A percentile compares a stretch with the other conserved stretches of the same genome.
phyloP scores from a whole-genome alignment of 1,140 invertebrate species.

The Hycleus phaleratus region DNA sequence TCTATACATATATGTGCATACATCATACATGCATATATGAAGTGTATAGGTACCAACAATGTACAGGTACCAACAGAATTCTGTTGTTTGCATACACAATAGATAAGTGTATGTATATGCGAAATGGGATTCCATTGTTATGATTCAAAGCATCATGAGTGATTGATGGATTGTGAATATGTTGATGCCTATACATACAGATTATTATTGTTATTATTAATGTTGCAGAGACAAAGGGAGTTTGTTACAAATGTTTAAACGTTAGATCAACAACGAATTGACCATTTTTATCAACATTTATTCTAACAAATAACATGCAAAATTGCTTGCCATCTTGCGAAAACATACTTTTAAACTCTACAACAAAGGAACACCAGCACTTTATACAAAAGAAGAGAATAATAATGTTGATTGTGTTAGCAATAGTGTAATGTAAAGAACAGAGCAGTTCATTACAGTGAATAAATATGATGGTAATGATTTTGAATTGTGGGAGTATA shows the following conservation, averaged over 20 bases:
- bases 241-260: no score
- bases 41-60: neutral
- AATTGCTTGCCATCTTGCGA: neutral
- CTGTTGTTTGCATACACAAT: slow-evolving; percentile 12
- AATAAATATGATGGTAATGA: slow-evolving; percentile 7
- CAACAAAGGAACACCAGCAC: no score
- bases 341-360: neutral
- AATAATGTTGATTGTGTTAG: neutral
- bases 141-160: slow-evolving; percentile 13
- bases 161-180: slow-evolving; percentile 9
- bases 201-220: neutral
- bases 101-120: slow-evolving; percentile 13
- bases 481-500: slow-evolving; percentile 6
- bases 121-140: slow-evolving; percentile 17
- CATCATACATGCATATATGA: no score
- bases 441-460: slow-evolving; percentile 1
- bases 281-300: neutral
- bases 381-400: neutral
- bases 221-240: neutral
- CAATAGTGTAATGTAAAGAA: neutral
- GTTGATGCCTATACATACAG: neutral
- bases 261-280: neutral
- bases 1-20: no score
- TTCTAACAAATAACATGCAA: neutral
- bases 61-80: slow-evolving; percentile 12